A percentile compares a stretch with the other conserved stretches of the same genome.
These are phyloP conservation scores for Leptopterna dolabrata DNA, from an alignment of 2,888 invertebrate species.

Conservation along the genomic window DNA sequence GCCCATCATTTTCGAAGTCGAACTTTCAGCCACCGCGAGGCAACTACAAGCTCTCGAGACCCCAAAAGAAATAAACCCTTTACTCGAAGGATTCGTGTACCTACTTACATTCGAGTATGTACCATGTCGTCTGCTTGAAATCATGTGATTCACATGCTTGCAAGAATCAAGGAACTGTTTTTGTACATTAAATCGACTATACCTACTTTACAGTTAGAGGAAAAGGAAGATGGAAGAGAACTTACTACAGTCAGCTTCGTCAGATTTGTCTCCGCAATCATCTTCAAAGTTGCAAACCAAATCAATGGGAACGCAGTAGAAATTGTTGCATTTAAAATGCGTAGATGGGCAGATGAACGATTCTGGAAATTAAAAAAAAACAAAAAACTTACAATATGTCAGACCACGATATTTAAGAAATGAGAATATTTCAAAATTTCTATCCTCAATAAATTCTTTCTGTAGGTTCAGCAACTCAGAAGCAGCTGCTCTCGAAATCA, in stretches of 20 bases:
- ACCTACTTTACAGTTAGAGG: too few relatives aligned
- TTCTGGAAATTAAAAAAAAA: conserved; percentile 64
- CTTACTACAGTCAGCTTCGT: conserved; percentile 64
- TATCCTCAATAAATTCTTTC: background rate
- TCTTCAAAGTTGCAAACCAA: conserved; percentile 63
- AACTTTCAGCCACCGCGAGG: background rate
- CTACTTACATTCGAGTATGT: background rate
- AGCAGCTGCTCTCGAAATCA: too few relatives aligned
- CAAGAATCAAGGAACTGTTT: too few relatives aligned
- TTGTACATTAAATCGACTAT: too few relatives aligned
- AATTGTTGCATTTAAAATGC: conserved; percentile 69
- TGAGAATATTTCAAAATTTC: background rate
- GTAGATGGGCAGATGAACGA: conserved; percentile 67
- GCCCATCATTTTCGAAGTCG: background rate
- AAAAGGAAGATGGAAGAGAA: background rate
- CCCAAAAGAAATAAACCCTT: background rate
- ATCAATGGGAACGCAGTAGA: conserved; percentile 66
- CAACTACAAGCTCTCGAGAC: background rate
- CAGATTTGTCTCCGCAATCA: conserved; percentile 64
- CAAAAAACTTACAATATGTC: conserved; percentile 5
- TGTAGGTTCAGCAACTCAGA: background rate
- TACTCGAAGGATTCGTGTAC: too few relatives aligned
- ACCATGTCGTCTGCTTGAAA: too few relatives aligned
- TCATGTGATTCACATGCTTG: too few relatives aligned
- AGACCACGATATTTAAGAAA: background rate